Evolutionary conservation across 2,113 vertebrate species (phyloP), one percentile per base, ranked within the genome.

Genomic region (Bos taurus): DNA sequence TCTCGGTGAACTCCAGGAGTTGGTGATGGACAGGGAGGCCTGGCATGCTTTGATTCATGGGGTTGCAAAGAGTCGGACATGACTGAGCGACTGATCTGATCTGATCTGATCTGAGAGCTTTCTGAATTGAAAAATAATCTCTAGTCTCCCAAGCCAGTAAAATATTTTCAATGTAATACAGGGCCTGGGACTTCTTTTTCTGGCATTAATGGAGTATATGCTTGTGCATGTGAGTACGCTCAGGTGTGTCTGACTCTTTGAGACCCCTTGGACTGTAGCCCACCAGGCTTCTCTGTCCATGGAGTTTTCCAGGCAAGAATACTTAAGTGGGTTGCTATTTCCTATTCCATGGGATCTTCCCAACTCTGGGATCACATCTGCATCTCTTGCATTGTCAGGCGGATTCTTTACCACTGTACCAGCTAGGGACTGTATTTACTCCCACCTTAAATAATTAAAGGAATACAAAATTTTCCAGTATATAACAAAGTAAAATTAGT

Each of bases 401-500:
- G 12, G 40, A 26, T 77, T 43, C 71, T 77, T 77, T 43, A 77
- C 40, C 71, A 77, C 5, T 71, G 67, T 77, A 26, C 71, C 71
- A 77, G 36, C 25, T 9, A 88, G 30, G 6, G 17, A 59, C 30
- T 17, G 4, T 52, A 43, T 88, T 85, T 89, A 60, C 7, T 33
- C 77, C 89, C 12, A 67, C 48, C n/a, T 91, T 85, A 91, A 97
- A 85, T 21, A 89, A 60, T 25, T 57, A 77, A 43, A 28, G n/a
- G 33, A 40, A 62, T 54, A 48, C 33, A 93, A 78, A 82, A 19
- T 1, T 74, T 54, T 82, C 40, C 43, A 93, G n/a, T 28, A 78
- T 43, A 6, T 13, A 88, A 67, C 30, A 59, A 91, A 28, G 23
- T 83, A 96, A 85, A 95, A 82, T 67, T 59, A 67, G 11, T 30